Percentiles rank a stretch among this genome's conserved stretches.
phyloP scores from a whole-genome alignment of 2,888 invertebrate species.

The Meiosimyza platycephala region DNA sequence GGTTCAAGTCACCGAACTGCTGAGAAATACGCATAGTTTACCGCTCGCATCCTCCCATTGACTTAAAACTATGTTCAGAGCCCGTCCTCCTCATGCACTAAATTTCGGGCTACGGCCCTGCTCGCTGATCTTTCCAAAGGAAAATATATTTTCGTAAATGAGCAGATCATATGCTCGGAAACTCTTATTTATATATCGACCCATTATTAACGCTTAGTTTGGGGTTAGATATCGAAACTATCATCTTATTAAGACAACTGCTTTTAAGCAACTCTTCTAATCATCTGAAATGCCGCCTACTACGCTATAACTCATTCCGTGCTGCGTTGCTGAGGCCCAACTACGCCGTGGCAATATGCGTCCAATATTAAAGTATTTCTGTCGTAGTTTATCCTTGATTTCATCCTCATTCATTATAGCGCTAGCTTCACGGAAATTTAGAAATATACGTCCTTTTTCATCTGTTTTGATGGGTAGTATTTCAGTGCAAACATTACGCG shows the following conservation, averaged over 20 bases:
- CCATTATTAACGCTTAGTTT: too few species aligned
- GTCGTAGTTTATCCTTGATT: conserved; percentile 64
- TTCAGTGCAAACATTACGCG: conserved; percentile 67
- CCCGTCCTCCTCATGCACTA: too few species aligned
- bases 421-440: conserved; percentile 66
- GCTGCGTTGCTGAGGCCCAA: conserved; percentile 64
- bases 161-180: too few species aligned
- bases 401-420: conserved; percentile 67
- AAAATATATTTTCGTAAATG: too few species aligned
- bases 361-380: conserved; percentile 65
- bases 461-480: conserved; percentile 67
- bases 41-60: too few species aligned
- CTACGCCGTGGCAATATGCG: conserved; percentile 62
- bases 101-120: too few species aligned
- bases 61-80: too few species aligned
- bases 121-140: too few species aligned
- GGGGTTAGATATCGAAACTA: too few species aligned
- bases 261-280: conserved; percentile 9
- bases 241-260: not conserved
- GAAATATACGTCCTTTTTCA: conserved; percentile 64
- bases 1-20: too few species aligned
- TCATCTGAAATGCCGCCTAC: conserved; percentile 58
- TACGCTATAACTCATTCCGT: conserved; percentile 55
- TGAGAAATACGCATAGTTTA: too few species aligned
- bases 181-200: too few species aligned